Evolutionary conservation across 2,113 vertebrate genomes (phyloP).

Genomic region (Entomyzon cyanotis): DNA sequence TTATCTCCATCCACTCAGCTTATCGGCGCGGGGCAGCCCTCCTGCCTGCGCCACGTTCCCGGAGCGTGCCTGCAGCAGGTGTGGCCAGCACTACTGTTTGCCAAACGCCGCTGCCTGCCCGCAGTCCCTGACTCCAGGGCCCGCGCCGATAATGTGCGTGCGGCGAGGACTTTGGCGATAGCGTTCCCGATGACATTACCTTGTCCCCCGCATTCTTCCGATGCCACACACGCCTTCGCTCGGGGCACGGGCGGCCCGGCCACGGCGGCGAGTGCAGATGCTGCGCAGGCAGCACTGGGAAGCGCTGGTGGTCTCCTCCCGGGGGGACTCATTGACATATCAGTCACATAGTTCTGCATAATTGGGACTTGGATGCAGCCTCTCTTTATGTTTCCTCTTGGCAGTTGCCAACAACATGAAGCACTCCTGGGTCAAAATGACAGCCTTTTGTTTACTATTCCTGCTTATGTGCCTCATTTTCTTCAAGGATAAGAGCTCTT

Average conservation of each 20-base stretch:
- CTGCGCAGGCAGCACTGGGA: not conserved
- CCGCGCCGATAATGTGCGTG: conserved; percentile 17
- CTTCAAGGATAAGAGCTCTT: conserved; percentile 69
- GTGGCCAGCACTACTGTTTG: conserved; percentile 68
- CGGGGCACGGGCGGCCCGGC: not conserved
- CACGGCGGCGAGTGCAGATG: not conserved
- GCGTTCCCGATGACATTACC: conserved; percentile 64
- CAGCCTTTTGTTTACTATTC: conserved; percentile 68
- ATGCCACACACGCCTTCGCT: conserved; percentile 41
- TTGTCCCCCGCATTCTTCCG: conserved; percentile 69
- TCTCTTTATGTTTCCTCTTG: conserved; percentile 58
- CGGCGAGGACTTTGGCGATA: conserved; percentile 13
- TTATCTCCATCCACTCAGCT: conserved; percentile 62
- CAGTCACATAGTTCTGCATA: conserved; percentile 54
- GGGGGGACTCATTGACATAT: conserved; percentile 60
- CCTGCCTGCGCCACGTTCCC: conserved; percentile 74
- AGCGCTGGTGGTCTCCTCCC: conserved; percentile 68
- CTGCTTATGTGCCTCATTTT: conserved; percentile 63
- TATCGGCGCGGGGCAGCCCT: conserved; percentile 59
- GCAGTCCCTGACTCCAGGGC: conserved; percentile 75
- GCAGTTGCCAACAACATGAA: conserved; percentile 65
- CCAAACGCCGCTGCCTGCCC: conserved; percentile 38
- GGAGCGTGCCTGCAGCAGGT: conserved; percentile 79
- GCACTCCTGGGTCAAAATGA: conserved; percentile 58
- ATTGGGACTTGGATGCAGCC: conserved; percentile 61